Conservation (phyloP, 1,140 invertebrate species). For the Cydia strobilella region DNA sequence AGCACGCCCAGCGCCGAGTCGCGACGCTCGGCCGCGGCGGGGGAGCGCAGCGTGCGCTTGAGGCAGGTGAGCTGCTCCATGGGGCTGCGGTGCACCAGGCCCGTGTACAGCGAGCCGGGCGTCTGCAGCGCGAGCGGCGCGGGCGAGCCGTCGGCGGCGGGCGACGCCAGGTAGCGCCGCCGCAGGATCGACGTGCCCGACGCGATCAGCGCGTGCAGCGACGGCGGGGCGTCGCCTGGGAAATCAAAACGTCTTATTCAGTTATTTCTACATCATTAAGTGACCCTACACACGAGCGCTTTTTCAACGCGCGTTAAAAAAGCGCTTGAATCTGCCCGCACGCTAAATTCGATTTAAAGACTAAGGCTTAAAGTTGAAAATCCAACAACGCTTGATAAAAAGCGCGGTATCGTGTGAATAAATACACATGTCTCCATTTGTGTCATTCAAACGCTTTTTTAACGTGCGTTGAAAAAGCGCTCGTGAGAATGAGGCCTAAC, state of each 20-base stretch:
- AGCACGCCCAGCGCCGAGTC: constrained; percentile 50
- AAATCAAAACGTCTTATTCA: constrained; percentile 59
- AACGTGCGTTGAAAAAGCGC: no score
- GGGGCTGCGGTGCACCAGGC: constrained; percentile 83
- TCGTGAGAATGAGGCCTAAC: no score
- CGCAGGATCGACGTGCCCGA: constrained; percentile 88
- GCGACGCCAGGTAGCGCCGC: constrained; percentile 78
- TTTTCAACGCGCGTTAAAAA: no score
- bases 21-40: constrained; percentile 61
- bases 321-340: no score
- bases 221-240: constrained; percentile 77
- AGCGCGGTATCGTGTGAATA: no score
- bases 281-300: no score
- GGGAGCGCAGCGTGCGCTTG: constrained; percentile 80
- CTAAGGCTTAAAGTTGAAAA: no score
- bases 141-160: constrained; percentile 76
- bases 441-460: no score
- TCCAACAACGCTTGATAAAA: no score
- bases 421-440: no score
- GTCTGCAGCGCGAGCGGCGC: constrained; percentile 82
- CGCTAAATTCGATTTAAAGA: no score
- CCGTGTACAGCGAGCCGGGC: constrained; percentile 80
- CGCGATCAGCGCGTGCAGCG: constrained; percentile 84
- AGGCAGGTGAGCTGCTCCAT: constrained; percentile 88
- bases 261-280: not conserved